A percentile compares a stretch with the other conserved stretches of the same genome.
These are phyloP conservation scores for Brachionus rubens DNA, from an alignment of 1,140 invertebrate genomes.

Conservation along the genomic window DNA sequence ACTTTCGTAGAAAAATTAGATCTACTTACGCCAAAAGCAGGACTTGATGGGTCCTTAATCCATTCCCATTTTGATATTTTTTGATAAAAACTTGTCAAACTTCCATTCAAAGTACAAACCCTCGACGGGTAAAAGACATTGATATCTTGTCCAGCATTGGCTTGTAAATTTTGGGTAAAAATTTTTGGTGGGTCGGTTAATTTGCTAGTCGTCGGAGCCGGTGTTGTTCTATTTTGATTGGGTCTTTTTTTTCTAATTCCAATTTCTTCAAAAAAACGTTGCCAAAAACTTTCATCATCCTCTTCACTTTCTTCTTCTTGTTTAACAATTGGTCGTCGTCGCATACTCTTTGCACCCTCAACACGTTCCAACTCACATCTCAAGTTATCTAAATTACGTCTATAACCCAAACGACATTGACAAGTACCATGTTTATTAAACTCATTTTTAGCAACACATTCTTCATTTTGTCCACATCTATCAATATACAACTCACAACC, in stretches of 20 bases:
- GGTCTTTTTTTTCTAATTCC: not conserved
- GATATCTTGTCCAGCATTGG: slow-evolving; percentile 16
- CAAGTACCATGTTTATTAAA: slow-evolving; percentile 29
- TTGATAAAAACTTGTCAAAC: slow-evolving; percentile 3
- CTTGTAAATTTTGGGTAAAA: slow-evolving; percentile 7
- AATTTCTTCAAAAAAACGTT: not conserved
- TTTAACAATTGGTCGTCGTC: not conserved
- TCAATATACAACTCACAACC: slow-evolving; percentile 30
- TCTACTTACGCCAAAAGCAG: slow-evolving; percentile 33
- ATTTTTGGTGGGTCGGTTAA: slow-evolving; percentile 17
- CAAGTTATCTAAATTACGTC: slow-evolving; percentile 7
- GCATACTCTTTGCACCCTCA: not conserved
- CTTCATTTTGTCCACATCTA: slow-evolving; percentile 11
- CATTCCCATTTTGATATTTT: slow-evolving; percentile 31
- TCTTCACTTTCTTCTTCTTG: not conserved
- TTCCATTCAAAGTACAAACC: slow-evolving; percentile 14
- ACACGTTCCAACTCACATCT: not conserved
- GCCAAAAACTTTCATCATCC: slow-evolving; percentile 7
- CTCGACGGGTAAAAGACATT: slow-evolving; percentile 38
- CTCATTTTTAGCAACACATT: not conserved
- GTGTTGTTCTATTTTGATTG: not conserved
- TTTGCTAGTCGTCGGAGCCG: not conserved
- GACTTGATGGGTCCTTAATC: slow-evolving; percentile 37
- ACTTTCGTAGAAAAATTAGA: not conserved
- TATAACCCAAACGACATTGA: slow-evolving; percentile 29